phyloP scores from a whole-genome alignment of 1,140 invertebrate species.

The Orius insidiosus region DNA sequence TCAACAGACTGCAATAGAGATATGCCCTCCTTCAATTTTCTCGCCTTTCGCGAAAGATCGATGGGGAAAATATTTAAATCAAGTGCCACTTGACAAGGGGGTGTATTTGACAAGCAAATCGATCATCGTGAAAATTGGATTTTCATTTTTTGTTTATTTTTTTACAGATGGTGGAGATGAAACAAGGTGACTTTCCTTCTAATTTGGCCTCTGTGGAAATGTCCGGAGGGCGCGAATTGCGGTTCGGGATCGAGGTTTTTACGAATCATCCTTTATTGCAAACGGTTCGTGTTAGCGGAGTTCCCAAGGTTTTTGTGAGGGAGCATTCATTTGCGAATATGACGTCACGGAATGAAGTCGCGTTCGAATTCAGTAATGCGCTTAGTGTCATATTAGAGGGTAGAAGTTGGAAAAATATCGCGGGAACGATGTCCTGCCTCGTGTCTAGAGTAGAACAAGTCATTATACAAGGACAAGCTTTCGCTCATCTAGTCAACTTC shows the following conservation, averaged over 20 bases:
- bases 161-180: constrained; percentile 34
- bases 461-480: constrained; percentile 37
- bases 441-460: constrained; percentile 36
- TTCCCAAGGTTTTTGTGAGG: constrained; percentile 30
- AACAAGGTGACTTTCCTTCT: constrained; percentile 30
- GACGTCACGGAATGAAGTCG: constrained; percentile 29
- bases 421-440: constrained; percentile 37
- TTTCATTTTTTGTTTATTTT: constrained; percentile 14
- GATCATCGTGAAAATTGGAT: too few species aligned
- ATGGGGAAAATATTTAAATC: too few species aligned
- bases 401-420: constrained; percentile 26
- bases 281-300: constrained; percentile 29
- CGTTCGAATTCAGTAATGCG: constrained; percentile 5
- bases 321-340: constrained; percentile 35
- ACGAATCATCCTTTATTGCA: constrained; percentile 27
- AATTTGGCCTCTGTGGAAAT: constrained; percentile 37
- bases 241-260: constrained; percentile 33
- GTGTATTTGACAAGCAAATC: too few species aligned
- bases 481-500: constrained; percentile 41
- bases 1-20: too few species aligned
- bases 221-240: constrained; percentile 34
- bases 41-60: too few species aligned
- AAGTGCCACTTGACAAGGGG: too few species aligned
- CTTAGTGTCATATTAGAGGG: constrained; percentile 2
- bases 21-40: too few species aligned